phyloP scores from a whole-genome alignment of 2,888 invertebrate species.

The Oithona nana region DNA sequence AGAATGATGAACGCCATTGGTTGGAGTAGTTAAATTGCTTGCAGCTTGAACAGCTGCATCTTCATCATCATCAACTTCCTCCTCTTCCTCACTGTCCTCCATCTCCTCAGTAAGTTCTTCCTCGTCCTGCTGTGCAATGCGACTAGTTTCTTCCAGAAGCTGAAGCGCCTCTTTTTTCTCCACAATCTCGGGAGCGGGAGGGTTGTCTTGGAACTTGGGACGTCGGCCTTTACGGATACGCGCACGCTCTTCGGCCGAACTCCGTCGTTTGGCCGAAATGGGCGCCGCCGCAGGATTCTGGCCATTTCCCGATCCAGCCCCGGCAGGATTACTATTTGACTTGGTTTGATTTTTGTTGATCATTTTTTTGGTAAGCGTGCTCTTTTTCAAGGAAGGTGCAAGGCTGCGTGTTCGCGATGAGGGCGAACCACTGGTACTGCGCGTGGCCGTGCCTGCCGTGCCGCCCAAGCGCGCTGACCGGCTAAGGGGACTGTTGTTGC shows the following conservation, averaged over 20 bases:
- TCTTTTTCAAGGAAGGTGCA: neutral
- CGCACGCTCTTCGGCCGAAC: neutral
- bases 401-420: neutral
- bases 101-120: neutral
- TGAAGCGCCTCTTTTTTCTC: constrained; percentile 6
- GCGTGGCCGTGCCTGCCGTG: neutral
- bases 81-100: neutral
- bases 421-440: neutral
- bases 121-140: neutral
- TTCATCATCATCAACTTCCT: neutral
- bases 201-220: constrained; percentile 16
- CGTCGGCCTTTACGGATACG: neutral
- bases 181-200: constrained; percentile 13
- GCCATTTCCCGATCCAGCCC: too few species aligned
- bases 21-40: neutral
- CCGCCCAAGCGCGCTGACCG: neutral
- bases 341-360: neutral
- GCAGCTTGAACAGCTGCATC: neutral
- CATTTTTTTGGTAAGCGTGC: neutral
- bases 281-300: neutral
- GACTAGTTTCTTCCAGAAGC: too few species aligned
- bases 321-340: too few species aligned
- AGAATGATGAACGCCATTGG: neutral
- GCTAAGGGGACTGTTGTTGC: neutral
- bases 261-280: neutral